phyloP scores from a whole-genome alignment of 92 coral and sea anemone species.

The Umimayanthus kanabou region DNA sequence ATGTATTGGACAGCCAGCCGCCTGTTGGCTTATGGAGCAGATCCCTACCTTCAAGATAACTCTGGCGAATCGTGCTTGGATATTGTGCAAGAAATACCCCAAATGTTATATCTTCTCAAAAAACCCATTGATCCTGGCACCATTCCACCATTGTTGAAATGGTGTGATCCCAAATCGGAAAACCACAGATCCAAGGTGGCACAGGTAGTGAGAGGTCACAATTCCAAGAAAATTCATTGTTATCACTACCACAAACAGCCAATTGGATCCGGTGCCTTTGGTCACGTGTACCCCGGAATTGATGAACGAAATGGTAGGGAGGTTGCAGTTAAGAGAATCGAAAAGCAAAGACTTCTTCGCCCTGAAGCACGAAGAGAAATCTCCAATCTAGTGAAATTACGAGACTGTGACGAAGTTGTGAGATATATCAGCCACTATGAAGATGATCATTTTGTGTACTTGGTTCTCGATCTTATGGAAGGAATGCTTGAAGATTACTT shows the following conservation, averaged over 20 bases:
- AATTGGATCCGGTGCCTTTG: slow-evolving; percentile 41
- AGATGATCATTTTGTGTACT: slow-evolving; percentile 31
- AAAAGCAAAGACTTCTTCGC: slow-evolving; percentile 37
- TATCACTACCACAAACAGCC: slow-evolving; percentile 37
- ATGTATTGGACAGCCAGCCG: slow-evolving; percentile 39
- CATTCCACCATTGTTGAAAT: slow-evolving; percentile 30
- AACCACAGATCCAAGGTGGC: slow-evolving; percentile 35
- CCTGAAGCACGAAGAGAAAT: slow-evolving; percentile 39
- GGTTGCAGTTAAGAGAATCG: slow-evolving; percentile 48
- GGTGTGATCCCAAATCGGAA: slow-evolving; percentile 38
- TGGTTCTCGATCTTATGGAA: slow-evolving; percentile 42
- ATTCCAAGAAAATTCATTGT: slow-evolving; percentile 17
- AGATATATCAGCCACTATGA: slow-evolving; percentile 32
- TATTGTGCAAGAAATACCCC: slow-evolving; percentile 8
- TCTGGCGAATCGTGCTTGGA: slow-evolving; percentile 4
- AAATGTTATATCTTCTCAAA: slow-evolving; percentile 3
- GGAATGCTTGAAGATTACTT: slow-evolving; percentile 36
- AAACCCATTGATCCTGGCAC: slow-evolving; percentile 1
- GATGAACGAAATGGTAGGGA: slow-evolving; percentile 47
- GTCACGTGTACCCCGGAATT: slow-evolving; percentile 41
- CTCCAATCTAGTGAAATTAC: slow-evolving; percentile 22
- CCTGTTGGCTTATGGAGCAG: slow-evolving; percentile 32
- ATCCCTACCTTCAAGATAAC: slow-evolving; percentile 7
- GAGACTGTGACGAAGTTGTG: slow-evolving; percentile 41
- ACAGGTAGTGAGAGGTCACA: slow-evolving; percentile 28